A percentile compares a stretch with the other conserved stretches of the same genome.
Conservation (phyloP, 2,113 vertebrate species). For the Geothlypis trichas region DNA sequence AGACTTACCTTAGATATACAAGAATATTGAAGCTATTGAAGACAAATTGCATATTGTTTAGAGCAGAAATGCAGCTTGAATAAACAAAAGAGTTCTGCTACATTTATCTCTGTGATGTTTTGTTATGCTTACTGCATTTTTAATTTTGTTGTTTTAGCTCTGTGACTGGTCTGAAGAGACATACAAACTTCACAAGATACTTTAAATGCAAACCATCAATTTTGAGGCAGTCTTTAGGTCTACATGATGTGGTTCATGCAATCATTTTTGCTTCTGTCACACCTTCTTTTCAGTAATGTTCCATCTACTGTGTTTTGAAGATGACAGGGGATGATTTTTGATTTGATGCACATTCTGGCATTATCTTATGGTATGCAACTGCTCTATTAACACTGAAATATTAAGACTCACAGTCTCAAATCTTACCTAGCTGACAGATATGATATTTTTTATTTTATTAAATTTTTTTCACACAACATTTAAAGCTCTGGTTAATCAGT, state of each 20-base stretch:
- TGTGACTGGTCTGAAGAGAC: background rate
- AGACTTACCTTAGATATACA: background rate
- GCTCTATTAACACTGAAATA: background rate
- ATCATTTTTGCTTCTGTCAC: background rate
- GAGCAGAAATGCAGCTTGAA: background rate
- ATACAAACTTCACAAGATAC: background rate
- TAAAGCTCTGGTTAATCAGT: background rate
- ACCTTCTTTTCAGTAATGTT: background rate
- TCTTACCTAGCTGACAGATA: background rate
- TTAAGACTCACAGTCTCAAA: background rate
- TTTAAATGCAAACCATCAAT: background rate
- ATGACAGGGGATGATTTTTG: accelerated
- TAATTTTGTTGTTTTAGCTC: background rate
- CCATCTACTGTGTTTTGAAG: background rate
- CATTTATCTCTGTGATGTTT: background rate
- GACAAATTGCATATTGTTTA: background rate
- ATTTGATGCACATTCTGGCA: background rate
- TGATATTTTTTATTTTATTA: background rate
- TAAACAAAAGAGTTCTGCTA: background rate
- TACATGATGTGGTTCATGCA: background rate
- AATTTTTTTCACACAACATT: background rate
- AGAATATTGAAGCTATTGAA: background rate
- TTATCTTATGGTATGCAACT: background rate
- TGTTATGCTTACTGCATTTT: background rate
- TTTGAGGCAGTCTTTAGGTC: background rate